phyloP scores from a whole-genome alignment of 1,140 invertebrate species.

The Aporrectodea caliginosa region DNA sequence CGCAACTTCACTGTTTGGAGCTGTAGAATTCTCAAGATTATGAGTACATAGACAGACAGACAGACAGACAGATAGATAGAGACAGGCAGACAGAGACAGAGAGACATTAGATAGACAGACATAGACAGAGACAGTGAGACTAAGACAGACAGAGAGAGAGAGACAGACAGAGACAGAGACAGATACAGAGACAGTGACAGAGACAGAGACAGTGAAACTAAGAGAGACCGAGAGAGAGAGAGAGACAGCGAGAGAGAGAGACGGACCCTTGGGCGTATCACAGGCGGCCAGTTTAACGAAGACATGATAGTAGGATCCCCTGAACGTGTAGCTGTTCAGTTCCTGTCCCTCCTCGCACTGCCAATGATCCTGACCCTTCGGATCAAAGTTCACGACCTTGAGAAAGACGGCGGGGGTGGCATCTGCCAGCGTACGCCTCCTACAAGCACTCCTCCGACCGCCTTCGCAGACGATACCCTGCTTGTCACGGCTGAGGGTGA shows the following conservation, averaged over 20 bases:
- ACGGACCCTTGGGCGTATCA: conserved; percentile 1
- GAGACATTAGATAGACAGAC: neutral
- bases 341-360: neutral
- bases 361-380: conserved; percentile 5
- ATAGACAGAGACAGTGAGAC: neutral
- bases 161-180: neutral
- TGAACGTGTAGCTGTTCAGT: conserved; percentile 23
- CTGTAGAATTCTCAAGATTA: no score
- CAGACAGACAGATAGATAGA: no score
- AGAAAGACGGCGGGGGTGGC: conserved; percentile 12
- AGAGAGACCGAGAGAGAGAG: neutral
- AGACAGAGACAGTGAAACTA: neutral
- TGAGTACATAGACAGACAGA: no score
- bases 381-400: conserved; percentile 23
- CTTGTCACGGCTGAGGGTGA: conserved; percentile 21
- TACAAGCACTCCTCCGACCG: conserved; percentile 23
- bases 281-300: conserved; percentile 27
- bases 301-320: conserved; percentile 28
- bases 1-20: no score
- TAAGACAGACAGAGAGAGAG: neutral
- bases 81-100: neutral
- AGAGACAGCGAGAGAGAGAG: neutral
- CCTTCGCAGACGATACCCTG: conserved; percentile 28
- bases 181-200: neutral
- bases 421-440: conserved; percentile 8